Percentiles rank a stretch among this genome's conserved stretches.
phyloP scores from a whole-genome alignment of 2,888 invertebrate genomes.

The Cremastinae sp. region DNA sequence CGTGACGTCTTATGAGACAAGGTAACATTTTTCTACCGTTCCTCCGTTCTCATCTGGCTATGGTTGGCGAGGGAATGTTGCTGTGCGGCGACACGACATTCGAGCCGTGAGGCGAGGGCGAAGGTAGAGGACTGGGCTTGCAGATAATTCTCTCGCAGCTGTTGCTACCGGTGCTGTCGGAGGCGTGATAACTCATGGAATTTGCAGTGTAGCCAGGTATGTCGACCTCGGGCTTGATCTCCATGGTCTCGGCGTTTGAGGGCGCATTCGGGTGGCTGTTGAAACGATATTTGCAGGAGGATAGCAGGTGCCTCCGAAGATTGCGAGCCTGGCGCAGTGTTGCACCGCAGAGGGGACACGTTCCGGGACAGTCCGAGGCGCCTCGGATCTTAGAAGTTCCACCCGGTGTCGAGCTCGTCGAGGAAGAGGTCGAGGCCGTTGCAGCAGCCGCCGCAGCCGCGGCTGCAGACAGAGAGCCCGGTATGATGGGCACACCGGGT shows the following conservation, averaged over 20 bases:
- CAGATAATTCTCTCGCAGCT: slow-evolving; percentile 77
- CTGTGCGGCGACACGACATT: slow-evolving; percentile 74
- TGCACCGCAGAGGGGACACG: slow-evolving; percentile 84
- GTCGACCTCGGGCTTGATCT: slow-evolving; percentile 77
- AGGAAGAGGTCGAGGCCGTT: slow-evolving; percentile 55
- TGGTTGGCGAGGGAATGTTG: slow-evolving; percentile 75
- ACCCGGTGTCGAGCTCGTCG: slow-evolving; percentile 25
- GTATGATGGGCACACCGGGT: slow-evolving; percentile 56
- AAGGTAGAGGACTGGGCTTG: slow-evolving; percentile 76
- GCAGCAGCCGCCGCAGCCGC: slow-evolving; percentile 59
- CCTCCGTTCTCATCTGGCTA: slow-evolving; percentile 74
- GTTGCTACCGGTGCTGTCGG: slow-evolving; percentile 71
- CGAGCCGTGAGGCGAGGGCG: slow-evolving; percentile 71
- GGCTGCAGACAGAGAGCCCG: slow-evolving; percentile 32
- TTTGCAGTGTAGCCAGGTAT: slow-evolving; percentile 67
- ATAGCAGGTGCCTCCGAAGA: slow-evolving; percentile 82
- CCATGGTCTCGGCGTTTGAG: slow-evolving; percentile 71
- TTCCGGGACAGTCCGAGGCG: slow-evolving; percentile 84
- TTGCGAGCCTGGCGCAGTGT: slow-evolving; percentile 84
- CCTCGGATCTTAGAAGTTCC: slow-evolving; percentile 81
- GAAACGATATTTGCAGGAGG: slow-evolving; percentile 79
- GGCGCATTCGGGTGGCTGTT: slow-evolving; percentile 70
- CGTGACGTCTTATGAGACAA: slow-evolving; percentile 43
- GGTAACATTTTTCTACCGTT: slow-evolving; percentile 42
- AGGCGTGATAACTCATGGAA: slow-evolving; percentile 66